Conservation (phyloP, 2,888 invertebrate genomes). For the Phengaris arion region DNA sequence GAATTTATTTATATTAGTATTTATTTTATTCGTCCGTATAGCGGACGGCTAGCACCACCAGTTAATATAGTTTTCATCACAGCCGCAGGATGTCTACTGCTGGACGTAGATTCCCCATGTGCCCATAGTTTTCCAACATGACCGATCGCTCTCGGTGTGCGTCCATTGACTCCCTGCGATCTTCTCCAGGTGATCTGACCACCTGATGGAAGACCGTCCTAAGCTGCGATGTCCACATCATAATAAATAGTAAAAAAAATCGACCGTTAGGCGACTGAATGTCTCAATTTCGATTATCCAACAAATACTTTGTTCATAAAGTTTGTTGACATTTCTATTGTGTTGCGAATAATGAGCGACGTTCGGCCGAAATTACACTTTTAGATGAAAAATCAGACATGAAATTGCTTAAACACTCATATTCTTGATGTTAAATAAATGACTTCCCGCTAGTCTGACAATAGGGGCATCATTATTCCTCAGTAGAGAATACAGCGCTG, state of each 20-base stretch:
- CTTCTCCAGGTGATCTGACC: no score
- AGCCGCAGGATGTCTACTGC: no score
- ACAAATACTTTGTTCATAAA: background rate
- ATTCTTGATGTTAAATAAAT: slow-evolving; percentile 80
- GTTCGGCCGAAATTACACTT: slow-evolving; percentile 67
- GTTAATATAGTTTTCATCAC: no score
- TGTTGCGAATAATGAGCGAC: slow-evolving; percentile 28
- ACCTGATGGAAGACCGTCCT: no score
- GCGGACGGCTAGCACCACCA: no score
- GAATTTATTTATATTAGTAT: no score
- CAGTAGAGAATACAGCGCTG: slow-evolving; percentile 63
- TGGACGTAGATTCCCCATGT: no score
- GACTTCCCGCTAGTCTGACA: slow-evolving; percentile 75
- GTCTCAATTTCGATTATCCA: background rate
- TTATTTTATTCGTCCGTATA: no score
- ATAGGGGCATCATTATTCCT: slow-evolving; percentile 76
- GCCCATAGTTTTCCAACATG: no score
- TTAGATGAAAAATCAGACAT: slow-evolving; percentile 74
- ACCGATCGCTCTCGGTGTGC: no score
- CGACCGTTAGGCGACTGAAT: background rate
- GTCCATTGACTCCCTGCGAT: no score
- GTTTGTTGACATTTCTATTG: slow-evolving; percentile 26
- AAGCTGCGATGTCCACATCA: background rate
- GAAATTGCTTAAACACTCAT: slow-evolving; percentile 78
- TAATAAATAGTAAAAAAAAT: background rate